Evolutionary conservation across 2,888 invertebrate genomes (phyloP).

Genomic region (Tetranychus piercei): DNA sequence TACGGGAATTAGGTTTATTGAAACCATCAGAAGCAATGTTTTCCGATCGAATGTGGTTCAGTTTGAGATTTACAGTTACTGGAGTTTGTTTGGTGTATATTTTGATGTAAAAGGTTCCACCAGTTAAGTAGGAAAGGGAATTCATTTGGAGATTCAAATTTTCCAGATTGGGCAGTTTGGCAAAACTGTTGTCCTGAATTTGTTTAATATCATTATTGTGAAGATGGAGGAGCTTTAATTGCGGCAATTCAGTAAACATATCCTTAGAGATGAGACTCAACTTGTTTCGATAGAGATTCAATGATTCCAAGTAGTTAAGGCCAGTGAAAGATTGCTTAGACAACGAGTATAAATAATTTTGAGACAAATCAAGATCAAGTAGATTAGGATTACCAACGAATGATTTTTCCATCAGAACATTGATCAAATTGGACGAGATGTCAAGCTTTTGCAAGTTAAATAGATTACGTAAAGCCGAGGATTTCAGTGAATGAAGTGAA

Average conservation of each 20-base stretch:
- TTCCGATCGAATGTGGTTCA: conserved; percentile 9
- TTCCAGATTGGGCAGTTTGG: conserved; percentile 41
- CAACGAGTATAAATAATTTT: conserved; percentile 57
- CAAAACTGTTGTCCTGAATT: conserved; percentile 42
- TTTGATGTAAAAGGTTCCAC: conserved; percentile 5
- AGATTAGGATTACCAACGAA: conserved; percentile 57
- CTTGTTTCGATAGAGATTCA: conserved; percentile 70
- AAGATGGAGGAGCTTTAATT: conserved; percentile 60
- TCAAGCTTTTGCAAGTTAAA: conserved; percentile 49
- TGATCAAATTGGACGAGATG: conserved; percentile 61
- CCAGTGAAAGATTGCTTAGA: conserved; percentile 66
- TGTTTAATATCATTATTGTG: conserved; percentile 65
- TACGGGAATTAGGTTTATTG: neutral
- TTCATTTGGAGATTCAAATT: conserved; percentile 75
- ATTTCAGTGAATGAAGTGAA: conserved; percentile 40
- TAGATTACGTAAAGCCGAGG: conserved; percentile 51
- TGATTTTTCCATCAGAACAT: conserved; percentile 37
- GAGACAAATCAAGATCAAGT: conserved; percentile 50
- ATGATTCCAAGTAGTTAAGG: conserved; percentile 46
- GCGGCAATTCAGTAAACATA: conserved; percentile 60
- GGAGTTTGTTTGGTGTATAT: neutral
- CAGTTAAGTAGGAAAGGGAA: conserved; percentile 35
- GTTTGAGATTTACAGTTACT: neutral
- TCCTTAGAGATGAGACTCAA: conserved; percentile 53
- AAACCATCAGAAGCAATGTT: conserved; percentile 5